Evolutionary conservation across 2,888 invertebrate genomes (phyloP).

Genomic region (Tetranychus piercei): DNA sequence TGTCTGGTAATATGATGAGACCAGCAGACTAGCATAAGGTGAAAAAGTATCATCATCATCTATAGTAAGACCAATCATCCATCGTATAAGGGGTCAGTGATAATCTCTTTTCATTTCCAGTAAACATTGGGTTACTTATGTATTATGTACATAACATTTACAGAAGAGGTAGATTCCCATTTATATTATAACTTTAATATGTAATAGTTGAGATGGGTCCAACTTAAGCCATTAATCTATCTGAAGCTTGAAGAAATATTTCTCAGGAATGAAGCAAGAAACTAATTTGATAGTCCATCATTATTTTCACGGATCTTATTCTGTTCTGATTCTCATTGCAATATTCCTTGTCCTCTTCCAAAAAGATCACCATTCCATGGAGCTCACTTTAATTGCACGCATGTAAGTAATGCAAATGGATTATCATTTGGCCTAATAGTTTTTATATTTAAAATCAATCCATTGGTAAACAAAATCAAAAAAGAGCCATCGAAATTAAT

Average conservation of each 20-base stretch:
- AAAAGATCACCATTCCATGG: background rate
- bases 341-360: background rate
- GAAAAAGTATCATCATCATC: background rate
- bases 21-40: background rate
- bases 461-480: too few relatives aligned
- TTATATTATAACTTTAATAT: background rate
- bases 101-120: background rate
- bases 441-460: too few relatives aligned
- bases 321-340: conserved; percentile 19
- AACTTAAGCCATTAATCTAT: background rate
- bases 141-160: too few relatives aligned
- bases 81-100: background rate
- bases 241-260: background rate
- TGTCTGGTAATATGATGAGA: background rate
- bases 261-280: background rate
- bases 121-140: background rate
- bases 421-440: too few relatives aligned
- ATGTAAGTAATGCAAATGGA: too few relatives aligned
- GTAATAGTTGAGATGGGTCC: background rate
- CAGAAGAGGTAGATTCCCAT: background rate
- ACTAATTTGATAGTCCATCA: conserved; percentile 2
- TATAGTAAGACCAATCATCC: background rate
- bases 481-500: too few relatives aligned
- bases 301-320: background rate
- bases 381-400: too few relatives aligned